phyloP scores from a whole-genome alignment of 1,140 invertebrate species.

The Leptinotarsa texana region DNA sequence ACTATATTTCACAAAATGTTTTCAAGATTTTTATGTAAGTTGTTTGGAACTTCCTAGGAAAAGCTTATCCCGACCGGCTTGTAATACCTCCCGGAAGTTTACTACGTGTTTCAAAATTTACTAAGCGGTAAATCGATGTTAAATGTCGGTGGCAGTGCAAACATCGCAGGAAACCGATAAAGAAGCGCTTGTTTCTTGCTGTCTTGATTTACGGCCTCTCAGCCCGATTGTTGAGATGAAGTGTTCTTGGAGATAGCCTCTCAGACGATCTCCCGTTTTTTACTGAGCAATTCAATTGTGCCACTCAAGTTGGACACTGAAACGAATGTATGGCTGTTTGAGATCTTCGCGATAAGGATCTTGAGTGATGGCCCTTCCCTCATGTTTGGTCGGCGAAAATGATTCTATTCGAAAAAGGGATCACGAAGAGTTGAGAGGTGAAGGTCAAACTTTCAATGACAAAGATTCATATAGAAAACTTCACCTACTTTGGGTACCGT shows the following conservation, averaged over 20 bases:
- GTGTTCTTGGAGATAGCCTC: slow-evolving; percentile 9
- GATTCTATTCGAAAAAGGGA: too few relatives aligned
- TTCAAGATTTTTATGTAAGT: background rate
- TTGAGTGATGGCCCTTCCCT: too few relatives aligned
- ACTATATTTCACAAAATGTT: background rate
- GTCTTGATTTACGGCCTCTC: slow-evolving; percentile 7
- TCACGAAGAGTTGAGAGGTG: too few relatives aligned
- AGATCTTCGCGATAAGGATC: too few relatives aligned
- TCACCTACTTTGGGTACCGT: too few relatives aligned
- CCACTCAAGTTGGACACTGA: background rate
- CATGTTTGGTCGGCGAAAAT: too few relatives aligned
- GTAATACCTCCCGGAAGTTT: slow-evolving; percentile 9
- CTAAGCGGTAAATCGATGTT: slow-evolving; percentile 20
- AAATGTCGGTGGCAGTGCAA: slow-evolving; percentile 16
- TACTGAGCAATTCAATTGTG: background rate
- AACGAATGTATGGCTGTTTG: background rate
- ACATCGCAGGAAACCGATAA: slow-evolving; percentile 18
- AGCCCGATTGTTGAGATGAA: slow-evolving; percentile 12
- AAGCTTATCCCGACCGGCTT: background rate
- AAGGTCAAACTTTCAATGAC: too few relatives aligned
- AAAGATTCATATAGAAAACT: too few relatives aligned
- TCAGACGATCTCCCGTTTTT: background rate
- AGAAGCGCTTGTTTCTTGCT: slow-evolving; percentile 12
- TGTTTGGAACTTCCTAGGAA: background rate
- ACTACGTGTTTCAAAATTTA: slow-evolving; percentile 16